Evolutionary conservation across 2,888 invertebrate species (phyloP), one percentile per base, ranked within the genome.

Genomic region (Hydrotaea diabolus): DNA sequence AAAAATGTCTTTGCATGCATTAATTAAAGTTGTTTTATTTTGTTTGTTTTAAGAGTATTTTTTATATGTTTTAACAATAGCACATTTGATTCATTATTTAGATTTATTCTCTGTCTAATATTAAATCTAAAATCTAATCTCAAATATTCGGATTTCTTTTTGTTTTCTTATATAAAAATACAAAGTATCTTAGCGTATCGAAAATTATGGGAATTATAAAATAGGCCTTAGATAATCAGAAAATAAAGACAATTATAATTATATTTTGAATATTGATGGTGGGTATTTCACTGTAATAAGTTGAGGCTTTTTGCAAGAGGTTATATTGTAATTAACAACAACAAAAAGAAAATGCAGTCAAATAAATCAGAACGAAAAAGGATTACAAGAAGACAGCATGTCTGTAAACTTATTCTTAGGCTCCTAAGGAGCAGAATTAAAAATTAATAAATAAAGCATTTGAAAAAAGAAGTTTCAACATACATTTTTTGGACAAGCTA

Each of bases 41-140:
- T 57, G 23, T 57, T 66, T 66, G 26, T 62, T 80, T 79, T 57
- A 62, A 80, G 80, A 78, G 31, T 75, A 77, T 77, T 64, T 83
- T 66, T 74, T 78, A 46, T 74, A 80, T 75, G 36, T 80, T 66
- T 75, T 82, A 83, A 85, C 84, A 85, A 85, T 87, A 87, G 87
- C 87, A 86, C 87, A 87, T 87, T 87, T 82, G 86, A 87, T 87
- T 87, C 86, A 86, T 87, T 77, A 77, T 85, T 83, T 83, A 83
- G 85, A 83, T 80, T 78, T 81, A n/a, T 77, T 66, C 69, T 79
- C 75, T 73, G 79, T 59, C 76, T 85, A 76, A 53, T 73, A 23
- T 69, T 78, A 77, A 79, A 73, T 82, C 81, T 85, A 85, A 69
- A 82, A 77, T 79, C 75, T 85, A 81, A 79, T 76, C 39, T 64